Conservation (phyloP, 2,113 vertebrate species). For the Gavia stellata region DNA sequence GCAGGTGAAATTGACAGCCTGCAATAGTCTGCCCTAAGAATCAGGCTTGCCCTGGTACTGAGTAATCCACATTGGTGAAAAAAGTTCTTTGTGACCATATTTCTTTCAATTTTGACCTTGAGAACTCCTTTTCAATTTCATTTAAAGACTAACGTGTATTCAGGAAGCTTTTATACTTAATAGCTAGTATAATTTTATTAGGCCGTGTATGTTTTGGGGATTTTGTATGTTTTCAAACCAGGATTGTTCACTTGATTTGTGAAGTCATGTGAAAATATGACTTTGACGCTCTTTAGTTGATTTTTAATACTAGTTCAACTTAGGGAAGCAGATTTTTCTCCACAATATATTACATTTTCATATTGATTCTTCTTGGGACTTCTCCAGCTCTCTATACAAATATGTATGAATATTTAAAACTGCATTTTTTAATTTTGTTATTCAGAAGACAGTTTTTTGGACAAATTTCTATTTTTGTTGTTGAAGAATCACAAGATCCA, state of each 20-base stretch:
- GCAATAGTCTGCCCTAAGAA: neutral
- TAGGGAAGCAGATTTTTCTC: neutral
- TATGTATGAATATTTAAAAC: neutral
- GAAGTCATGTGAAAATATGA: neutral
- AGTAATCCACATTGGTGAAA: neutral
- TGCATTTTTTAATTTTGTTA: neutral
- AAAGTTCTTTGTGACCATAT: neutral
- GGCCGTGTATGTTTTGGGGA: neutral
- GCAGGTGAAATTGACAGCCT: neutral
- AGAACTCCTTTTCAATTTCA: neutral
- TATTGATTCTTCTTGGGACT: neutral
- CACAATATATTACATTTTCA: neutral
- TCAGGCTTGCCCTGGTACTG: neutral
- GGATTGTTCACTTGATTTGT: neutral
- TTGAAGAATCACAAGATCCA: neutral
- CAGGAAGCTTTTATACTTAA: neutral
- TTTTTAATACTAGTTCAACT: neutral
- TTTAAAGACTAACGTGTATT: neutral
- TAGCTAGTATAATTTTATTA: neutral
- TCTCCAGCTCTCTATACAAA: neutral
- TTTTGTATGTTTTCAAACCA: neutral
- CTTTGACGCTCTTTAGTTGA: neutral
- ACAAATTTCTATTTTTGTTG: neutral
- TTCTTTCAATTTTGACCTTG: neutral
- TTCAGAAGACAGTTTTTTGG: neutral